Conservation (phyloP, 2,113 vertebrate species). For the Mohoua ochrocephala region DNA sequence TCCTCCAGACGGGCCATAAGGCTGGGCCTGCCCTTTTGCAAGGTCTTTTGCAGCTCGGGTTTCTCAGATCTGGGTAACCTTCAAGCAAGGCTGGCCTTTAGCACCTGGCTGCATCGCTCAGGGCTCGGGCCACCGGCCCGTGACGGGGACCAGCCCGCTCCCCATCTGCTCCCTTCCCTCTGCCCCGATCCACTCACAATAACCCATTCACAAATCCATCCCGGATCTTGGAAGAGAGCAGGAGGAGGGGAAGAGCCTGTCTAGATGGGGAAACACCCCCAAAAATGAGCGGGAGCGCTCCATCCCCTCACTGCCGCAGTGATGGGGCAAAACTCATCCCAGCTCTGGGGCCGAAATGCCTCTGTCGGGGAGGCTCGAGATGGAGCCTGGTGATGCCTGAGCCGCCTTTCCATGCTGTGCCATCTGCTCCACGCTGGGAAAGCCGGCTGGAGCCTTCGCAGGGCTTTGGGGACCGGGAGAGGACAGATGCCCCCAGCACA, state of each 20-base stretch:
- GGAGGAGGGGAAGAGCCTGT: background rate
- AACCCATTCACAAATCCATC: conserved; percentile 55
- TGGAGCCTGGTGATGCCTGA: background rate
- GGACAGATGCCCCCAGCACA: background rate
- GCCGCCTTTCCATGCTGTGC: rapidly evolving
- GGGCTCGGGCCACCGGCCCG: background rate
- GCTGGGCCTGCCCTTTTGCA: background rate
- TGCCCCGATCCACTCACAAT: background rate
- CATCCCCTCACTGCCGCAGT: background rate
- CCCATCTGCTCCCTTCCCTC: conserved; percentile 29
- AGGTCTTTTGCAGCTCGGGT: background rate
- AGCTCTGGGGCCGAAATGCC: background rate
- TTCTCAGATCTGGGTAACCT: background rate
- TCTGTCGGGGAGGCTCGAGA: rapidly evolving
- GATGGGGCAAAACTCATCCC: background rate
- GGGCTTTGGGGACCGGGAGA: background rate
- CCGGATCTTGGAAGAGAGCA: background rate
- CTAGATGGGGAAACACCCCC: background rate
- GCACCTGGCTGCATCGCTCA: conserved; percentile 61
- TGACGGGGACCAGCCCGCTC: background rate
- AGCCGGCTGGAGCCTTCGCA: background rate
- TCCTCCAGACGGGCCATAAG: background rate
- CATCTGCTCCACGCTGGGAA: background rate
- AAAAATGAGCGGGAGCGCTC: background rate
- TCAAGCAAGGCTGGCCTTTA: conserved; percentile 16